A percentile compares a stretch with the other conserved stretches of the same genome.
Conservation (phyloP, 2,797 vertebrate species). For the Trematomus bernacchii region DNA sequence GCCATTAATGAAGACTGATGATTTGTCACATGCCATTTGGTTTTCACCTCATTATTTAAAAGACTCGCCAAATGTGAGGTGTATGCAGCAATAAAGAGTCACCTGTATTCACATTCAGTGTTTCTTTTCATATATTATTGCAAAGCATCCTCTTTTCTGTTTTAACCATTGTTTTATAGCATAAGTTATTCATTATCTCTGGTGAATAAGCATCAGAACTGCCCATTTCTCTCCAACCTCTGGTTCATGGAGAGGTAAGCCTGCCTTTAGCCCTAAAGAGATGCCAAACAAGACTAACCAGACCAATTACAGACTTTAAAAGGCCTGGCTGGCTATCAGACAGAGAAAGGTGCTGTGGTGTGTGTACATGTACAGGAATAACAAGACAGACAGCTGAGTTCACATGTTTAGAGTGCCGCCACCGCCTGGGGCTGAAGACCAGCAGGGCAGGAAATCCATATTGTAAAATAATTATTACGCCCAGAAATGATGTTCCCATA, state of each 20-base stretch:
- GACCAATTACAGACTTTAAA: conserved; percentile 77
- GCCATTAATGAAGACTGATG: not conserved
- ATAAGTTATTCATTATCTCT: conserved; percentile 27
- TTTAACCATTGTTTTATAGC: conserved; percentile 1
- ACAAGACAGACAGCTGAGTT: conserved; percentile 67
- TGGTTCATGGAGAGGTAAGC: conserved; percentile 58
- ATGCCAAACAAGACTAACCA: conserved; percentile 67
- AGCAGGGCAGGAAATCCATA: conserved; percentile 78
- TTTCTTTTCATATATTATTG: conserved; percentile 10
- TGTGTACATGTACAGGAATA: conserved; percentile 63
- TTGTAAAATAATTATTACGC: conserved; percentile 82
- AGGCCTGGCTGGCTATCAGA: conserved; percentile 70
- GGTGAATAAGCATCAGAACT: conserved; percentile 37
- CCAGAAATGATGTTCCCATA: conserved; percentile 82
- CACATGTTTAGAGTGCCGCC: conserved; percentile 57
- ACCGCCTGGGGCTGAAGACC: conserved; percentile 66
- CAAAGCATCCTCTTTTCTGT: conserved; percentile 9
- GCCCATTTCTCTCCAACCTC: conserved; percentile 28
- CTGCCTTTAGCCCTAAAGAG: conserved; percentile 60
- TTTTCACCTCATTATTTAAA: too few species aligned
- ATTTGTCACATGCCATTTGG: too few species aligned
- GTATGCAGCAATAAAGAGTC: not conserved
- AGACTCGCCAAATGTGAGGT: not conserved
- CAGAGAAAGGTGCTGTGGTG: conserved; percentile 50
- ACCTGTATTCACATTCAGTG: not conserved